Evolutionary conservation across 2,113 vertebrate species (phyloP), one percentile per base, ranked within the genome.

Genomic region (Setophaga kirtlandii): DNA sequence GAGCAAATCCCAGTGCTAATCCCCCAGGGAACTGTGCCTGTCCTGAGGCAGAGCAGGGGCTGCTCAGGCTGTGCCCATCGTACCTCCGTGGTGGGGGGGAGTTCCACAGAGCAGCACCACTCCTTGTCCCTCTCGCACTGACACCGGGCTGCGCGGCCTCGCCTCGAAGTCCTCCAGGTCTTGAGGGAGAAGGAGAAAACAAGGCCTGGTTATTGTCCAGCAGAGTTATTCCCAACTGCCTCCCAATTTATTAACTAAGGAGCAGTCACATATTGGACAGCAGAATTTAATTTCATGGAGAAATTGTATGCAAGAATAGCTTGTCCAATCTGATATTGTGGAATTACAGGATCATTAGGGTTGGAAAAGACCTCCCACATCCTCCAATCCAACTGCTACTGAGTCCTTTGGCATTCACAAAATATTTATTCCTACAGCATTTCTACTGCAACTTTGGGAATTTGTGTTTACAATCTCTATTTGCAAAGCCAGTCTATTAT

Each of bases 101-200:
- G 98, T 98, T 19, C 98, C 98, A 37, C 98, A 99, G 74, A 99
- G 98, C 77, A 99, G 98, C 70, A 99, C 98, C 92, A 99, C 98
- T 15, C 98, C 98, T 97, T 99, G 98, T 68, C 99, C 99, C 97
- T 99, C 98, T 92, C 98, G 97, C 93, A 99, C 98, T 4, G 97
- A 98, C 83, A 99, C 98, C 0, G 97, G 96, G 63, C 97, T 99
- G 87, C 98, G 98, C 1, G 95, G 11, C 94, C 98, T 99, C 8
- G 30, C 96, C 98, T 98, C 98, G 90, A 99, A 99, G 63, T 98
- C 98, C 87, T 99, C 98, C 87, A 99, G 98, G 97, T 98, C 99
- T 99, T 97, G 80, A 77, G 67, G 94, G 85, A 92, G 31, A 82
- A 81, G 89, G 73, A 97, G 92, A 77, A 95, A 91, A 89, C 31